A percentile compares a stretch with the other conserved stretches of the same genome.
Evolutionary conservation across 2,888 invertebrate genomes (phyloP).

Genomic region (Antitype chi): DNA sequence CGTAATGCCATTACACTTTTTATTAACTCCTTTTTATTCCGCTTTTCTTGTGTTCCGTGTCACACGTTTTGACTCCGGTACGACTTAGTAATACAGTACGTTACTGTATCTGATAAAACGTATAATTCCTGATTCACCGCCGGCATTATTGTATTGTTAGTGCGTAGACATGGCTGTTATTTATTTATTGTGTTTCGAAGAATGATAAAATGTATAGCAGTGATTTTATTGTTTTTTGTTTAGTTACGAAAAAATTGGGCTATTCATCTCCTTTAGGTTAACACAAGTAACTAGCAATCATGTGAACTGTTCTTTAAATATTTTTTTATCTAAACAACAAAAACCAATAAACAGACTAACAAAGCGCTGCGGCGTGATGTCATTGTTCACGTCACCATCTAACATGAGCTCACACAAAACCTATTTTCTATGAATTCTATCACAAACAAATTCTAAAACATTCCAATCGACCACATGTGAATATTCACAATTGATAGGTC

Average conservation of each 20-base stretch:
- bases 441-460: conserved; percentile 1
- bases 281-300: background rate
- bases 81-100: background rate
- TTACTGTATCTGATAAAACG: conserved; percentile 15
- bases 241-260: background rate
- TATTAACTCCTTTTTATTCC: conserved; percentile 20
- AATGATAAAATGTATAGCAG: background rate
- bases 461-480: background rate
- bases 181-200: background rate
- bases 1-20: conserved; percentile 18
- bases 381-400: conserved; percentile 6
- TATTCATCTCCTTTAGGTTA: background rate
- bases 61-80: background rate
- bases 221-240: background rate
- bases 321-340: background rate
- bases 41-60: conserved; percentile 8
- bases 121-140: background rate
- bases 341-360: conserved; percentile 22
- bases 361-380: conserved; percentile 7
- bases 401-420: conserved; percentile 14
- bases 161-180: background rate
- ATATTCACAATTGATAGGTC: background rate
- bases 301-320: background rate
- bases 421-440: conserved; percentile 5
- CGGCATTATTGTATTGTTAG: background rate